Base-by-base conservation (phyloP, 1,140 invertebrate genomes). In the Phymorhynchus buccinoides region DNA sequence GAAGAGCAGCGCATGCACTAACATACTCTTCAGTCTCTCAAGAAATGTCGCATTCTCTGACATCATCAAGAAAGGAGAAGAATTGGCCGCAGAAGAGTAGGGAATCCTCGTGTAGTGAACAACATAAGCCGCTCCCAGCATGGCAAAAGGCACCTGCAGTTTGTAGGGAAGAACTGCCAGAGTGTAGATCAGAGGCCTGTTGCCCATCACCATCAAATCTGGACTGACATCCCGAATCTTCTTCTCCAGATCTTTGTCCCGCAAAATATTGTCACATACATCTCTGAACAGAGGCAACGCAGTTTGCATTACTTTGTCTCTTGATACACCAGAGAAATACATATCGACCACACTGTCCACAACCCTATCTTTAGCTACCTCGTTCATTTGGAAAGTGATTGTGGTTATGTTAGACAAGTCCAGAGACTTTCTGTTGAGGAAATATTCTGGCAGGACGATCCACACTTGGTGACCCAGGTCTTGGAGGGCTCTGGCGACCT, bases 131-230 rank as follows among this genome's bases (percentile, higher is more conserved):
- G 83, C 22, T 0, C 86, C 86, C 4, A 85, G 12, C 22, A 84
- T 42, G 7, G 80, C 82, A 35, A 84, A 87, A 3, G 86, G 84
- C 3, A 88, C 78, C 12, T 52, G 75, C 32, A 87, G 42, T 32
- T 48, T 79, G 56, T 88, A 87, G 7, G 88, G 79, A 0, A 87
- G 56, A 16, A 85, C 66, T 0, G 78, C 32, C 30, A 86, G 48
- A n/a, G 68, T 87, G 41, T 73, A 82, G 12, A 52, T n/a, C 14
- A 83, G 41, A 3, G 80, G 77, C 0, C 48, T 16, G 30, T 30
- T 39, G 75, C 87, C 87, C 14, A 88, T 18, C 62, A 88, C 83
- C 12, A 86, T 42, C 1, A 86, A 78, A 42, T 86, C 80, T n/a
- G 85, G 71, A 9, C 73, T 14, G 0, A 86, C 1, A 1, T 32